A percentile compares a stretch with the other conserved stretches of the same genome.
phyloP scores from a whole-genome alignment of 2,888 invertebrate species.

The Drymonia ruficornis region DNA sequence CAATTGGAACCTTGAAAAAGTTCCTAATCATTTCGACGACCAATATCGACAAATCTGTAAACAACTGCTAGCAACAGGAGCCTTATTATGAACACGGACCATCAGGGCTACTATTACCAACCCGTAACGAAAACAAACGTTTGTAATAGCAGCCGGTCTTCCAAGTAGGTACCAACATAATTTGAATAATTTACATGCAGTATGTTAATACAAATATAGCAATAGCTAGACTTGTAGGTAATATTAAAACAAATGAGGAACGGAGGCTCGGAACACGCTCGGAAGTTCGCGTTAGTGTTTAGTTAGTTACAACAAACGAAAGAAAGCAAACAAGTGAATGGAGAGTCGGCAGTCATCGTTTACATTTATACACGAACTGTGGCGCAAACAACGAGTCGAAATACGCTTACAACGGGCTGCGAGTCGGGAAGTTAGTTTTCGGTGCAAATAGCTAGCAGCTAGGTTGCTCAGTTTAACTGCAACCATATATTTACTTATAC shows the following conservation, averaged over 20 bases:
- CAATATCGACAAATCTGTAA: too few species aligned
- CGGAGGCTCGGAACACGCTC: slow-evolving; percentile 29
- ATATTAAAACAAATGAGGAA: neutral
- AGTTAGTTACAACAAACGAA: slow-evolving; percentile 61
- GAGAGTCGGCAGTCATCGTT: slow-evolving; percentile 67
- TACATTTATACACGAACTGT: slow-evolving; percentile 64
- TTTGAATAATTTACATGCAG: too few species aligned
- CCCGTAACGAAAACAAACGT: too few species aligned
- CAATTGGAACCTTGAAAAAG: too few species aligned
- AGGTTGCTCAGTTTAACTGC: slow-evolving; percentile 22
- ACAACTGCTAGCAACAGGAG: too few species aligned
- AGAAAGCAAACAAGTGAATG: slow-evolving; percentile 68
- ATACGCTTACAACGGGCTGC: slow-evolving; percentile 56
- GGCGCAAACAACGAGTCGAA: slow-evolving; percentile 58
- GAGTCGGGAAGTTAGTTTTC: slow-evolving; percentile 65
- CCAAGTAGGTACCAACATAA: too few species aligned
- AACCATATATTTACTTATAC: slow-evolving; percentile 5
- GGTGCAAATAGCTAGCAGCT: slow-evolving; percentile 48
- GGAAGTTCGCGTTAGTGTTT: slow-evolving; percentile 46
- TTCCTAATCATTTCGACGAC: too few species aligned
- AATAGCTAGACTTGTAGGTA: too few species aligned
- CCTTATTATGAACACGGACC: too few species aligned
- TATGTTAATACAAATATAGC: too few species aligned
- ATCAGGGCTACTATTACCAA: too few species aligned
- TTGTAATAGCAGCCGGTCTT: too few species aligned